Evolutionary conservation across 2,113 vertebrate species (phyloP).

Genomic region (Hemichromis elongatus): DNA sequence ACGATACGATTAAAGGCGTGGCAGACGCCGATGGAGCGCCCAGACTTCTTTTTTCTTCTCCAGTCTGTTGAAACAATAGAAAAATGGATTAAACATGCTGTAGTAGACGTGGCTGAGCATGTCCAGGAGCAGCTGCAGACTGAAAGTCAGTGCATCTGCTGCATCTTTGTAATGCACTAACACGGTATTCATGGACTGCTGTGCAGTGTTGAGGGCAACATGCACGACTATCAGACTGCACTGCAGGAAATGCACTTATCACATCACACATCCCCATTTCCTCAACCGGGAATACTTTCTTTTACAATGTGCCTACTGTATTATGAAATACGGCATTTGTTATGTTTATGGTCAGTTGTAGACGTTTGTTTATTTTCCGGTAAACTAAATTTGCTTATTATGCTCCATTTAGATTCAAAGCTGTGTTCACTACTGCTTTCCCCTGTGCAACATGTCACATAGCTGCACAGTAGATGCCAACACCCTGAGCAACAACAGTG

Average conservation of each 20-base stretch:
- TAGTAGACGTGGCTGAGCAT: not conserved
- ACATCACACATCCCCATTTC: not conserved
- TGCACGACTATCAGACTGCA: not conserved
- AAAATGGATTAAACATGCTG: not conserved
- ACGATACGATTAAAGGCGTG: not conserved
- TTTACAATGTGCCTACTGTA: not conserved
- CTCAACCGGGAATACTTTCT: not conserved
- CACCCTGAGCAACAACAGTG: not conserved
- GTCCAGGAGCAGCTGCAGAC: not conserved
- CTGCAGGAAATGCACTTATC: constrained; percentile 42
- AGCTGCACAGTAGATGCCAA: not conserved
- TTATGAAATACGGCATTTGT: too few relatives aligned
- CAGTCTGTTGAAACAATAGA: not conserved
- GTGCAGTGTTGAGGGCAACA: not conserved
- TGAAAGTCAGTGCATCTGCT: not conserved
- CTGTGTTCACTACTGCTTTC: not conserved
- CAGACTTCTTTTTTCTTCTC: not conserved
- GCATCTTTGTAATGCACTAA: not conserved
- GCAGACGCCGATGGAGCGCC: not conserved
- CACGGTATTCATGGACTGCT: not conserved
- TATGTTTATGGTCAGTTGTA: not conserved
- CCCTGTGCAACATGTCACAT: not conserved
- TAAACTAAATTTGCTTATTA: not conserved
- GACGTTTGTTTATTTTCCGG: rapidly evolving
- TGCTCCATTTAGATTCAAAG: not conserved